Conservation (phyloP, 2,113 vertebrate genomes). For the Tragelaphus scriptus region DNA sequence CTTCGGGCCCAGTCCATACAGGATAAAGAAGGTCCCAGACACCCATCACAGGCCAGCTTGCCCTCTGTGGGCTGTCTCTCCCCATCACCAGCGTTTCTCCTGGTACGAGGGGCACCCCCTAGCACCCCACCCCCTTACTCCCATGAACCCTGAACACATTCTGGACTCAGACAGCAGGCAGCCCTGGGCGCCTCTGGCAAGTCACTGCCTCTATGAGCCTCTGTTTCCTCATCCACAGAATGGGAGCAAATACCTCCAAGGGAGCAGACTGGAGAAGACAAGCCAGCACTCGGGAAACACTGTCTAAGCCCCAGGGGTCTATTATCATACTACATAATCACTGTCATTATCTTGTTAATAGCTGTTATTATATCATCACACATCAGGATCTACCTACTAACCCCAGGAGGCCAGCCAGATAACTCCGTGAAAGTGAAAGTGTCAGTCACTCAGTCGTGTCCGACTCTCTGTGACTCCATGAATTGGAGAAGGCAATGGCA, state of each 20-base stretch:
- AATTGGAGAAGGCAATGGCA: neutral
- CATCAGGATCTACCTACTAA: neutral
- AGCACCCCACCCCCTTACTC: neutral
- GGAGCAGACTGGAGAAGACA: neutral
- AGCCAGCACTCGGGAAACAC: neutral
- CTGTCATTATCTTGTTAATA: slow-evolving; percentile 30
- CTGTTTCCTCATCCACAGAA: neutral
- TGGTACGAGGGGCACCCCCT: neutral
- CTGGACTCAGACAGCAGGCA: neutral
- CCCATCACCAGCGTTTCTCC: neutral
- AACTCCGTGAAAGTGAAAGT: neutral
- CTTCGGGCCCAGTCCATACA: neutral
- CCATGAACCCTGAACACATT: neutral
- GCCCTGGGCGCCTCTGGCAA: neutral
- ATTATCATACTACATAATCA: neutral
- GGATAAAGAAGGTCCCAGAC: neutral
- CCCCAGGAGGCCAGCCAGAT: neutral
- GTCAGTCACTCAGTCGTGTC: neutral
- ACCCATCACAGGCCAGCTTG: neutral
- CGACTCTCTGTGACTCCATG: neutral
- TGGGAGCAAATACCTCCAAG: neutral
- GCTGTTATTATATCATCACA: slow-evolving; percentile 4
- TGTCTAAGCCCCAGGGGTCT: neutral
- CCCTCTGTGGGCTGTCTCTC: neutral
- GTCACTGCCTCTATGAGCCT: neutral